phyloP scores from a whole-genome alignment of 2,113 vertebrate genomes.

The Brienomyrus brachyistius region DNA sequence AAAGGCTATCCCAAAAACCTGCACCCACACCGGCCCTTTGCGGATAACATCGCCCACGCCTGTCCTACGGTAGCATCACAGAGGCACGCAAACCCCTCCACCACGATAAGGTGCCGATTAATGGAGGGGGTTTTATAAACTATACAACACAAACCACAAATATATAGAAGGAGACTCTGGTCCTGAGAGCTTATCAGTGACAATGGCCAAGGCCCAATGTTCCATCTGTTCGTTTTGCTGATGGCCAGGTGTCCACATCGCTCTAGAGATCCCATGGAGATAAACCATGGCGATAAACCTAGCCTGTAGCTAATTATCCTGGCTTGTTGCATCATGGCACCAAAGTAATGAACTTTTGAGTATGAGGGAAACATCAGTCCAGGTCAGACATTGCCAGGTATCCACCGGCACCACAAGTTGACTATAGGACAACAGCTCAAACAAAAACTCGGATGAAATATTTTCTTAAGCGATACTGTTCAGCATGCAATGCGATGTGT shows the following conservation, averaged over 20 bases:
- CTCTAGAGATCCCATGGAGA: background rate
- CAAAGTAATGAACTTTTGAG: background rate
- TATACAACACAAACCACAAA: background rate
- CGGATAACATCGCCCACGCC: no score
- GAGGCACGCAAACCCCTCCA: no score
- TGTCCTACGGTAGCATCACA: no score
- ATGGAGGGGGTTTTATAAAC: background rate
- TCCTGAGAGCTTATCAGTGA: background rate
- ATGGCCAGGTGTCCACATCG: background rate
- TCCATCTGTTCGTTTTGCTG: background rate
- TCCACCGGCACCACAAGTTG: background rate
- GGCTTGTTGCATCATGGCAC: background rate
- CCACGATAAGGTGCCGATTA: no score
- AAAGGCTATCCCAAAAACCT: no score
- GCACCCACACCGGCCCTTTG: no score
- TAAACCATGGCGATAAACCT: background rate
- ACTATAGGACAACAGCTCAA: background rate
- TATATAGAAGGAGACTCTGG: background rate
- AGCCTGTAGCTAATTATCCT: background rate
- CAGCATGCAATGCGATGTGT: background rate
- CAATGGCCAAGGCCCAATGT: background rate
- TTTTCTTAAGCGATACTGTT: background rate
- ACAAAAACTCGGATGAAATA: background rate
- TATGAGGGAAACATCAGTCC: background rate
- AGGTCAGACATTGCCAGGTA: background rate